Conservation (phyloP, 1,140 invertebrate species). For the Rhagoletis zephyria region DNA sequence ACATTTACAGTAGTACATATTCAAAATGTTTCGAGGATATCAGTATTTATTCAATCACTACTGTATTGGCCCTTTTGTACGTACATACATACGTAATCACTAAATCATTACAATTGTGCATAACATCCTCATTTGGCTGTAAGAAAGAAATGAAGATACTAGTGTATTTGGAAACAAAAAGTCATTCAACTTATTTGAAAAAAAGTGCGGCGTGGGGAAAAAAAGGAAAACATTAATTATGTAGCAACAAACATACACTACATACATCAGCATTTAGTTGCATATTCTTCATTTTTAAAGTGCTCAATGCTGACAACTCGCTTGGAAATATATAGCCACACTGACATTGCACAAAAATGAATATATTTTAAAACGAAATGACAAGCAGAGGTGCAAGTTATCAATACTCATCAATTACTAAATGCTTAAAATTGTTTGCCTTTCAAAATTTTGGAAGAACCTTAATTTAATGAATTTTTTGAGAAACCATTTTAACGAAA, state of each 20-base stretch:
- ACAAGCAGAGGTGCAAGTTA: background rate
- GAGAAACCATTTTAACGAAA: background rate
- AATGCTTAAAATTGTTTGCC: background rate
- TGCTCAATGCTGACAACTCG: background rate
- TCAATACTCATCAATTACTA: conserved; percentile 14
- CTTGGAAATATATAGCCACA: background rate
- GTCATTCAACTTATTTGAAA: background rate
- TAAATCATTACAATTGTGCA: no score
- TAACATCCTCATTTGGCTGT: no score
- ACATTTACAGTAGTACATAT: no score
- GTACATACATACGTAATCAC: no score
- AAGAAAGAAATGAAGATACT: no score
- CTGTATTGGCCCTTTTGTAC: no score
- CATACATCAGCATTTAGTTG: background rate
- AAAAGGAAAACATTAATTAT: background rate
- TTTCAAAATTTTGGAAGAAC: background rate
- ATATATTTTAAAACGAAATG: background rate
- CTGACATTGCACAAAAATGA: background rate
- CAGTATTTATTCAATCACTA: no score
- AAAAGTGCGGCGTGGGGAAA: background rate
- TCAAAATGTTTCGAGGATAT: no score
- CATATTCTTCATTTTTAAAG: background rate
- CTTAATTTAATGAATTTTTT: background rate
- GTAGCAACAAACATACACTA: background rate
- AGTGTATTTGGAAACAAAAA: no score